Conservation (phyloP, 2,888 invertebrate species). For the Archaeoteleia sp. region DNA sequence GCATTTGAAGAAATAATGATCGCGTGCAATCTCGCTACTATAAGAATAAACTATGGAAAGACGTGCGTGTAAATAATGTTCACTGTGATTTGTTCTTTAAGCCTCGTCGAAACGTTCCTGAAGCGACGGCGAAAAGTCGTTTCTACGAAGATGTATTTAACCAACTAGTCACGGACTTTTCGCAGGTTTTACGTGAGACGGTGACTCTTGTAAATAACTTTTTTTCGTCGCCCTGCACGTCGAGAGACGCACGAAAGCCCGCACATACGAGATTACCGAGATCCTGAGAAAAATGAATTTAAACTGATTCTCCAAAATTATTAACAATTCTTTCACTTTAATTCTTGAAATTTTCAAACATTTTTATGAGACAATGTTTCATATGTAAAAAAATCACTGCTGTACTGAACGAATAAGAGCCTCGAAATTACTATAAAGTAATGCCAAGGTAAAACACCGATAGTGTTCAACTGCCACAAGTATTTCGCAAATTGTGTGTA, state of each 20-base stretch:
- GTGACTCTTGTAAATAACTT: constrained; percentile 51
- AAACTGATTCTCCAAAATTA: constrained; percentile 1
- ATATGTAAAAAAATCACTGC: no score
- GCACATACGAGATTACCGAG: constrained; percentile 22
- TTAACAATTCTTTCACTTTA: neutral
- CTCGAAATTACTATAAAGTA: no score
- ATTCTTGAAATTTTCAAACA: no score
- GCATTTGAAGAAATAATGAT: constrained; percentile 10
- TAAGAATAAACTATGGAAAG: constrained; percentile 20
- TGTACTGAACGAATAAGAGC: no score
- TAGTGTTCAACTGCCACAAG: no score
- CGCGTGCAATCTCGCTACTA: neutral
- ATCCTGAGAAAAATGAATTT: constrained; percentile 29
- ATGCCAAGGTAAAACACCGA: no score
- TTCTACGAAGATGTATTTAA: constrained; percentile 52
- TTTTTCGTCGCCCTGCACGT: constrained; percentile 44
- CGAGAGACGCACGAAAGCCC: constrained; percentile 35
- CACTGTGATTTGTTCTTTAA: constrained; percentile 59
- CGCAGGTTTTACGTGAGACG: constrained; percentile 50
- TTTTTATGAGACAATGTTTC: no score
- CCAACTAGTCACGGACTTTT: constrained; percentile 55
- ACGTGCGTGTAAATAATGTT: constrained; percentile 58
- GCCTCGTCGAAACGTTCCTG: constrained; percentile 58
- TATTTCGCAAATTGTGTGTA: no score
- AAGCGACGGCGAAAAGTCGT: constrained; percentile 45